Percentiles rank a stretch among this genome's conserved stretches.
phyloP scores from a whole-genome alignment of 2,797 vertebrate genomes.

The Microctenopoma steveboyesi region DNA sequence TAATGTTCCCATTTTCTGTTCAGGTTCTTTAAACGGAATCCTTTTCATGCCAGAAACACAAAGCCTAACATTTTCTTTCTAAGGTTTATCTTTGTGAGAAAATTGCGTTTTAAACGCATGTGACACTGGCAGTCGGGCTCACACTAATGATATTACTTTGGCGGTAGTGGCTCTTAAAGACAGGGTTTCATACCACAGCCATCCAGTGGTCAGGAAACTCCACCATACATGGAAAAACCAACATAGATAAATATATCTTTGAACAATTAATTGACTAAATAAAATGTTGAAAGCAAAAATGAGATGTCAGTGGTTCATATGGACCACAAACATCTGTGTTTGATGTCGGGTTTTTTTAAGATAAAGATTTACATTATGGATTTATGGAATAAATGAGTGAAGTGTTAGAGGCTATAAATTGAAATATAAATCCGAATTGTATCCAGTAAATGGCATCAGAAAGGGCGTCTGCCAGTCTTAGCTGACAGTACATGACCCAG shows the following conservation, averaged over 20 bases:
- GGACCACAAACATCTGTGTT: background rate
- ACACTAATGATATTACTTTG: conserved; percentile 39
- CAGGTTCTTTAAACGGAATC: conserved; percentile 2
- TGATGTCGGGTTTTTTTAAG: too few relatives aligned
- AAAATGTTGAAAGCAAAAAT: conserved; percentile 12
- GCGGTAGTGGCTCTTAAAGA: conserved; percentile 21
- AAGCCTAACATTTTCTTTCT: background rate
- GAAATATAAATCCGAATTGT: background rate
- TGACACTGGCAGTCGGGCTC: conserved; percentile 26
- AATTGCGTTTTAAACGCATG: conserved; percentile 24
- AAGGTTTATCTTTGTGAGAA: conserved; percentile 11
- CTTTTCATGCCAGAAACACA: conserved; percentile 4
- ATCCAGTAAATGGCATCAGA: conserved; percentile 40
- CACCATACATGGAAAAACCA: conserved; percentile 13
- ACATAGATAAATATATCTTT: conserved; percentile 13
- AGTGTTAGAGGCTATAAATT: conserved; percentile 34
- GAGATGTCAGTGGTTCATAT: background rate
- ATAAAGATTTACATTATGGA: conserved; percentile 4
- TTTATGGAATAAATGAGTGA: conserved; percentile 20
- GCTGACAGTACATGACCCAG: conserved; percentile 53
- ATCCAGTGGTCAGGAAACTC: conserved; percentile 43
- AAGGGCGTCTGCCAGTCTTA: conserved; percentile 44
- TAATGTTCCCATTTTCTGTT: conserved; percentile 10
- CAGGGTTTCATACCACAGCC: conserved; percentile 24
- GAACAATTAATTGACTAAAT: conserved; percentile 12